These are phyloP conservation scores for Sylvia atricapilla DNA, from an alignment of 2,113 vertebrate species.

Conservation along the genomic window DNA sequence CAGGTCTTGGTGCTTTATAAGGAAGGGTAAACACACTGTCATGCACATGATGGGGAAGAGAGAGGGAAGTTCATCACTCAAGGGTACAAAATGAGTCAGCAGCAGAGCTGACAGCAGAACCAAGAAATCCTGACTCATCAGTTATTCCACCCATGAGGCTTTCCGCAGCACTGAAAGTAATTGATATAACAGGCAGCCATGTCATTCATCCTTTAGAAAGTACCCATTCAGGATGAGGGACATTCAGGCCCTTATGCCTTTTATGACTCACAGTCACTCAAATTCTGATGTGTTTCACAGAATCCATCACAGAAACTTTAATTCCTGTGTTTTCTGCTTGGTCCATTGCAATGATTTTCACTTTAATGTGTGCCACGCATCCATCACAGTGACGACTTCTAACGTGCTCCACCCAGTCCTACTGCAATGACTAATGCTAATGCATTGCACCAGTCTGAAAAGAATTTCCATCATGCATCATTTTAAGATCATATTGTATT, in stretches of 20 bases:
- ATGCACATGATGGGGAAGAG: not conserved
- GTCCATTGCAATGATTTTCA: not conserved
- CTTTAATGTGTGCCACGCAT: not conserved
- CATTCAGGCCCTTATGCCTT: not conserved
- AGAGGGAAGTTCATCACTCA: not conserved
- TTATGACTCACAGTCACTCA: not conserved
- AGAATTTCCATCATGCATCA: constrained; percentile 43
- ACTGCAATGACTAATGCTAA: constrained; percentile 50
- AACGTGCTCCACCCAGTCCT: not conserved
- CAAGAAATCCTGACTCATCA: constrained; percentile 15
- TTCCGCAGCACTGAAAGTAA: not conserved
- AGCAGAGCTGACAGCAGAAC: constrained; percentile 1
- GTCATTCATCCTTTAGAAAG: not conserved
- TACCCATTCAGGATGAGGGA: not conserved
- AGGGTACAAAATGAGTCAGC: constrained; percentile 25
- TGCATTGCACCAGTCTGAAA: not conserved
- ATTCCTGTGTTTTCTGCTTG: not conserved
- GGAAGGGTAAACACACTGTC: not conserved
- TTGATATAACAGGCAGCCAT: not conserved
- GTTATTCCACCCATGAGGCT: not conserved
- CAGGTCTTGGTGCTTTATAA: not conserved
- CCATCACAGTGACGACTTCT: not conserved
- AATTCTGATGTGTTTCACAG: not conserved
- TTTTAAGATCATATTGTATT: constrained; percentile 19
- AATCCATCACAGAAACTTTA: not conserved